These are phyloP conservation scores for Salminus brasiliensis DNA, from an alignment of 2,113 vertebrate species.

Conservation along the genomic window DNA sequence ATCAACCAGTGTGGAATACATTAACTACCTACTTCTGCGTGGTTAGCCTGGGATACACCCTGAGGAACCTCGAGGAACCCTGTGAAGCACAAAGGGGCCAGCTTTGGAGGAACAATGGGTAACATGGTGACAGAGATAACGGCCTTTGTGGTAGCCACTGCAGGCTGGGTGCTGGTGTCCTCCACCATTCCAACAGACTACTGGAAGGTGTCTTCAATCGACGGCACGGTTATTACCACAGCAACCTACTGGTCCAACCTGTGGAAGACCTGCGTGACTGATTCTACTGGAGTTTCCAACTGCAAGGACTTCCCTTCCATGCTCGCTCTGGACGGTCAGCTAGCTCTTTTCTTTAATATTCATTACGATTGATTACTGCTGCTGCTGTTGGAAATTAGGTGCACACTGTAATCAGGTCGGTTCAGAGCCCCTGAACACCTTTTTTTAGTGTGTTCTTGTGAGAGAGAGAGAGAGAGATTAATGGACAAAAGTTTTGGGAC, in stretches of 20 bases:
- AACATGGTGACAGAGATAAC: conserved; percentile 84
- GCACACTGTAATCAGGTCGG: too few species aligned
- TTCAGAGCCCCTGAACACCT: too few species aligned
- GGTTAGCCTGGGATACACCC: conserved; percentile 45
- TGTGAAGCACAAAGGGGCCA: not conserved
- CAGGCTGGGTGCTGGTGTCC: conserved; percentile 89
- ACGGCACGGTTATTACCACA: conserved; percentile 95
- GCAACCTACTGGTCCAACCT: conserved; percentile 92
- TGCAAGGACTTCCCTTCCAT: conserved; percentile 95
- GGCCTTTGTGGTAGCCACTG: conserved; percentile 82
- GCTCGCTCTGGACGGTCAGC: conserved; percentile 93
- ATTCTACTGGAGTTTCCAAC: conserved; percentile 93
- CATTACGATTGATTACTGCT: too few species aligned
- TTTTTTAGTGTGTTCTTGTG: too few species aligned
- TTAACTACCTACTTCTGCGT: conserved; percentile 67
- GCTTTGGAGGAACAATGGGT: conserved; percentile 64
- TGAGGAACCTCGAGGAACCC: conserved; percentile 24
- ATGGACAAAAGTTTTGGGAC: too few species aligned
- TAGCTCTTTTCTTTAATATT: conserved; percentile 33
- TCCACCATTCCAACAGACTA: conserved; percentile 92
- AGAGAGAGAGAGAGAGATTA: too few species aligned
- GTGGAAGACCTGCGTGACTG: conserved; percentile 94
- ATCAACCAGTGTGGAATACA: conserved; percentile 65
- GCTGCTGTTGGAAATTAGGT: too few species aligned
- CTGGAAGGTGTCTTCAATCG: conserved; percentile 92